Evolutionary conservation across 2,888 invertebrate species (phyloP).

Genomic region (Coelinius sp.): DNA sequence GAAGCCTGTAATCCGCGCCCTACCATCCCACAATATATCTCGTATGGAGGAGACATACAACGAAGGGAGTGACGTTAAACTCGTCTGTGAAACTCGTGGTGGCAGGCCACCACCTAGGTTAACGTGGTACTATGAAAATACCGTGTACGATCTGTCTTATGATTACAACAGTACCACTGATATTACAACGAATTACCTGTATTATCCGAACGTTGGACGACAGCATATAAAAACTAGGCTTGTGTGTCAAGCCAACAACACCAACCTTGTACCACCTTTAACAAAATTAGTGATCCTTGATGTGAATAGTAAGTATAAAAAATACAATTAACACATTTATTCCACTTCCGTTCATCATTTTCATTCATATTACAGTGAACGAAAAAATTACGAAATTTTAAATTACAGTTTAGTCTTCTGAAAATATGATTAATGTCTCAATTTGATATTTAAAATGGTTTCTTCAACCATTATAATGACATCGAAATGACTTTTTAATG

Average conservation of each 20-base stretch:
- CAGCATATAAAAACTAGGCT: constrained; percentile 88
- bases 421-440: too few relatives aligned
- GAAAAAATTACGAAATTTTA: too few relatives aligned
- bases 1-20: constrained; percentile 86
- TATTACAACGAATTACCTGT: constrained; percentile 83
- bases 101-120: constrained; percentile 86
- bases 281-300: constrained; percentile 85
- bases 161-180: constrained; percentile 79
- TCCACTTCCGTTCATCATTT: neutral
- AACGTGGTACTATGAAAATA: constrained; percentile 89
- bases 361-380: too few relatives aligned
- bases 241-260: constrained; percentile 90
- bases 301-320: constrained; percentile 84
- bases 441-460: too few relatives aligned
- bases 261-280: constrained; percentile 84
- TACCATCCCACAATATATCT: constrained; percentile 78
- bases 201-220: constrained; percentile 84
- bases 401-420: too few relatives aligned
- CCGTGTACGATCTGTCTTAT: constrained; percentile 86
- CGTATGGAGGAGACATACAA: constrained; percentile 86
- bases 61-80: constrained; percentile 86
- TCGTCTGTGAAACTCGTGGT: constrained; percentile 87
- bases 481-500: neutral
- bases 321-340: neutral
- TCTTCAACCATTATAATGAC: too few relatives aligned